Base-by-base conservation (phyloP, 2,888 invertebrate genomes). In the Drosophila colorata region DNA sequence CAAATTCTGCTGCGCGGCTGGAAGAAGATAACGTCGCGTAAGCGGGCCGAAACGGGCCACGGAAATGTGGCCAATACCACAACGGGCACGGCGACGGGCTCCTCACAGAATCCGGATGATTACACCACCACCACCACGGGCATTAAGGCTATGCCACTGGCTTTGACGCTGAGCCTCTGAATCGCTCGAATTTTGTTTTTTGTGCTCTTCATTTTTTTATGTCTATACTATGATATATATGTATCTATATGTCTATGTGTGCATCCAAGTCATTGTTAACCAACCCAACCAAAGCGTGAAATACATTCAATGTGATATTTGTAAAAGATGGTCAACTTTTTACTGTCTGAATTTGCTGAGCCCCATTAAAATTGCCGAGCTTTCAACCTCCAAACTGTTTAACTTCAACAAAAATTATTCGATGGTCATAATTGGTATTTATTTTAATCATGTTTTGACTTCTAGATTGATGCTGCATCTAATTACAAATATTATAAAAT, bases 1-100 rank as follows among this genome's bases (percentile, higher is more conserved):
- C 93, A 93, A 72, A 87, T 94, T n/a, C 80, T 92, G 33, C 65
- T 91, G 52, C 89, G 91, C 7, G 92, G 92, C 60, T 92, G 92
- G 92, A 91, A 92, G 66, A 92, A 91, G 77, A 91, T 92, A 2
- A 91, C 92, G 9, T 89, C 92, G 8, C 83, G 91, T 0, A 89
- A 91, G 33, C 87, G 91, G 23, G 90, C 88, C 7, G 92, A 92
- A 14, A 88, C 88, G 4, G 90, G 90, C 2, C 91, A 89, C 35
- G 90, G 90, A 1, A 81, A 88, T 53, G 91, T 85, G 7, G 90
- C 82, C 3, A 90, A 89, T 7, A 90, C 87, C n/a, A 91, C 87
- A 13, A 88, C 84, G 41, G 91, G 80, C 20, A 91, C 91, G 3
- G 90, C 85, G 3, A 91, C 91, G 2, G 91, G 81, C 31, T 91